Base-by-base conservation (phyloP, 2,113 vertebrate genomes). In the Dolichotis patagonum region DNA sequence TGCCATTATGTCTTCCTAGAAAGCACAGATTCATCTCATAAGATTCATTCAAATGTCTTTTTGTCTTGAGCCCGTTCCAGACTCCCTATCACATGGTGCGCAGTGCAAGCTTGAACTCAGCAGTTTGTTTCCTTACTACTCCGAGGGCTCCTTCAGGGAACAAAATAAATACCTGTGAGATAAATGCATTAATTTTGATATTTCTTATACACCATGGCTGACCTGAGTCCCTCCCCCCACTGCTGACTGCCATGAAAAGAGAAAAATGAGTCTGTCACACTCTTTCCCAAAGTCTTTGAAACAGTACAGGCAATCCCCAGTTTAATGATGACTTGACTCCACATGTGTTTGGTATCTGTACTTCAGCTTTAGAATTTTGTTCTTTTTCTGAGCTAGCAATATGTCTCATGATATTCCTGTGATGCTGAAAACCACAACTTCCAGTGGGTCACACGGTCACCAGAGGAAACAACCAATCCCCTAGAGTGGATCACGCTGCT, bases 41-140 rank as follows among this genome's bases (percentile, higher is more conserved):
- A 86, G 80, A 80, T 88, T 85, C 91, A 84, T 95, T 88, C 85
- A 94, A 46, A 69, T 73, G 56, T 77, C 87, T 83, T 54, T 20
- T 75, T 22, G 69, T 96, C 90, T 80, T 16, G 13, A 97, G 90
- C 56, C 56, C 81, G 73, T 88, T 90, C 75, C 62, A 96, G 81
- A 96, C 49, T 54, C 60, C 49, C 92, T 92, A 71, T 86, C 81
- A 52, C 35, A 17, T 3, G 16, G 17, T 56, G 9, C 49, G n/a
- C 56, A 69, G 81, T 41, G n/a, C 43, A 80, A 83, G 54, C 46
- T 58, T 86, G 81, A 73, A 62, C 78, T 85, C 96, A 80, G 84
- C n/a, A 88, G 24, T 81, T 75, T 85, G 14, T 83, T 91, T 91
- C 67, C 41, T 12, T 28, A 24, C 78, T 82, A 52, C 52, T 54